Percentiles rank a stretch among this genome's conserved stretches.
Evolutionary conservation across 2,888 invertebrate species (phyloP).

Genomic region (Tachina lurida): DNA sequence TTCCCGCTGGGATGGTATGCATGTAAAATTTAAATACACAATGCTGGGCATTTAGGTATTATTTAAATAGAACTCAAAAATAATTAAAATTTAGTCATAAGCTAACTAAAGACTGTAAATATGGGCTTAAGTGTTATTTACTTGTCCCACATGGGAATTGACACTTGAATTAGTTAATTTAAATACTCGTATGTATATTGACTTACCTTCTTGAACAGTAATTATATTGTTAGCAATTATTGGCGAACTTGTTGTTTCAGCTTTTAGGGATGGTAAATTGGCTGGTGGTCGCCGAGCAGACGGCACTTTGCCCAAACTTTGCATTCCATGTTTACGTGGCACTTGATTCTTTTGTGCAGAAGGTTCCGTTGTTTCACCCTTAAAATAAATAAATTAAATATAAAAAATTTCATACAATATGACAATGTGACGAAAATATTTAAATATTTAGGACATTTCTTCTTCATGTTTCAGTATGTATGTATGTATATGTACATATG

Average conservation of each 20-base stretch:
- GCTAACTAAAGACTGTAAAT: no score
- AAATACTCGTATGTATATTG: not conserved
- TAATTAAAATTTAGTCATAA: no score
- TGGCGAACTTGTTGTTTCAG: slow-evolving; percentile 88
- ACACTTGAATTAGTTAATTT: no score
- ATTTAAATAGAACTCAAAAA: no score
- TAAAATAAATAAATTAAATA: slow-evolving; percentile 78
- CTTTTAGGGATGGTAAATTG: slow-evolving; percentile 99
- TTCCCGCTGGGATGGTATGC: no score
- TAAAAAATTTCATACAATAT: slow-evolving; percentile 3
- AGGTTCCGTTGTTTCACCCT: slow-evolving; percentile 93
- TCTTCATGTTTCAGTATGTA: not conserved
- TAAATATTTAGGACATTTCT: not conserved
- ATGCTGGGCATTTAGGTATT: no score
- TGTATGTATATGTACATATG: no score
- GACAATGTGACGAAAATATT: no score
- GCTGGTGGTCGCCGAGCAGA: slow-evolving; percentile 99
- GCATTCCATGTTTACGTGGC: slow-evolving; percentile 99
- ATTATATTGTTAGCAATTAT: slow-evolving; percentile 75
- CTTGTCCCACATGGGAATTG: no score
- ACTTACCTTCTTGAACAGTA: slow-evolving; percentile 77
- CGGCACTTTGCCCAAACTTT: slow-evolving; percentile 99
- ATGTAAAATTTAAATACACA: no score
- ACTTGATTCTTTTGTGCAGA: slow-evolving; percentile 94
- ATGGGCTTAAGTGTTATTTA: no score